Evolutionary conservation across 1,140 invertebrate genomes (phyloP).

Genomic region (Macrosteles quadrilineatus): DNA sequence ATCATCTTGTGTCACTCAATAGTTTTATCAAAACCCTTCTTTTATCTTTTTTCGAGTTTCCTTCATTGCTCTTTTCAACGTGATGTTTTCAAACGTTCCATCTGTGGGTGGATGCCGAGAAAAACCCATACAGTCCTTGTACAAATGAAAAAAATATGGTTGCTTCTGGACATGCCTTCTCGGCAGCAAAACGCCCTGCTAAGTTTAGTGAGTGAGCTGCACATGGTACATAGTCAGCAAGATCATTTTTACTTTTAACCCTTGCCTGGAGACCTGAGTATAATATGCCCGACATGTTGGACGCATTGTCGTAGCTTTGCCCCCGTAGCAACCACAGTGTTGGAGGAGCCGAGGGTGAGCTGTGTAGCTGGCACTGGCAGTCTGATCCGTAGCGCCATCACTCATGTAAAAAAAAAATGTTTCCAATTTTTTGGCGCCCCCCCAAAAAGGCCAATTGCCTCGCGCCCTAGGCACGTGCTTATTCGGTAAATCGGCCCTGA

Average conservation of each 20-base stretch:
- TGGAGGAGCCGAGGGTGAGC: too few relatives aligned
- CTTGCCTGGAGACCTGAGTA: neutral
- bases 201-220: slow-evolving; percentile 15
- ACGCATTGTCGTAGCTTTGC: neutral
- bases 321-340: too few relatives aligned
- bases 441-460: too few relatives aligned
- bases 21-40: neutral
- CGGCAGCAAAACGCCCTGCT: neutral
- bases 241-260: too few relatives aligned
- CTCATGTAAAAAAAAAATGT: too few relatives aligned
- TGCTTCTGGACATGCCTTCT: neutral
- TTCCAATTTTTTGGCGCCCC: too few relatives aligned
- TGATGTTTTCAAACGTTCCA: neutral
- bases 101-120: neutral
- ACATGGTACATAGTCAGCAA: neutral
- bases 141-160: too few relatives aligned
- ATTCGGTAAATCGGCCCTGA: too few relatives aligned
- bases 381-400: too few relatives aligned
- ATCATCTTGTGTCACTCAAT: neutral
- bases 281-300: neutral
- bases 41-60: neutral
- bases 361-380: too few relatives aligned
- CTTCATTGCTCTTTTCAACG: neutral
- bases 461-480: too few relatives aligned
- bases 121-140: neutral